Evolutionary conservation across 2,113 vertebrate genomes (phyloP), one percentile per base, ranked within the genome.

Genomic region (Canis aureus): DNA sequence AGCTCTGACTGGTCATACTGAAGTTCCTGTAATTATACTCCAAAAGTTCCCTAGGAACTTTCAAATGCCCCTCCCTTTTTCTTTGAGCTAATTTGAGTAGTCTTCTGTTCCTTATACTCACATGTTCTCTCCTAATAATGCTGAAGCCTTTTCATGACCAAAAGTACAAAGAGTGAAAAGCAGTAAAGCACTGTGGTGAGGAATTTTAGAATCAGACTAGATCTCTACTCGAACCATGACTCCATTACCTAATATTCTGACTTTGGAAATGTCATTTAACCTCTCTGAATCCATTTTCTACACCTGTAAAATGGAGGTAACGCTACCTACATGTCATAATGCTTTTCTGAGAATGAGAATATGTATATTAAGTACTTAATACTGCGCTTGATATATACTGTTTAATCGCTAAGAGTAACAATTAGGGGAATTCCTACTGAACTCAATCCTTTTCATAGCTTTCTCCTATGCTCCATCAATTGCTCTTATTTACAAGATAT

Each of bases 321-420:
- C 49, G 29, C 15, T 73, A 89, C 3, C 15, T 88, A 82, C 22
- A 55, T 17, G 17, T 96, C 35, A 71, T n/a, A 82, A 71, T 43
- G 67, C 57, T 84, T 64, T 23, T 92, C 22, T 96, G 84, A 96
- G 81, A 95, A 74, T 79, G 35, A 95, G 55, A 92, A 66, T 76
- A 87, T 20, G 16, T 32, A 71, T 29, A 94, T 62, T 91, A 96
- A 89, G 27, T 60, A 86, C n/a, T 66, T 62, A 73, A 32, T 71
- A 66, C 12, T 85, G 1, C 60, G 35, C 13, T 57, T 84, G 32
- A 35, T 35, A 86, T 55, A 82, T 20, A 85, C 55, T 60, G 20
- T 32, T 55, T 27, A 88, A 82, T 67, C 94, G 81, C 76, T 91
- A 76, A 78, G 2, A 79, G 51, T n/a, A 94, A 71, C 73, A 38